phyloP scores from a whole-genome alignment of 2,113 vertebrate species.

The Gopherus flavomarginatus region DNA sequence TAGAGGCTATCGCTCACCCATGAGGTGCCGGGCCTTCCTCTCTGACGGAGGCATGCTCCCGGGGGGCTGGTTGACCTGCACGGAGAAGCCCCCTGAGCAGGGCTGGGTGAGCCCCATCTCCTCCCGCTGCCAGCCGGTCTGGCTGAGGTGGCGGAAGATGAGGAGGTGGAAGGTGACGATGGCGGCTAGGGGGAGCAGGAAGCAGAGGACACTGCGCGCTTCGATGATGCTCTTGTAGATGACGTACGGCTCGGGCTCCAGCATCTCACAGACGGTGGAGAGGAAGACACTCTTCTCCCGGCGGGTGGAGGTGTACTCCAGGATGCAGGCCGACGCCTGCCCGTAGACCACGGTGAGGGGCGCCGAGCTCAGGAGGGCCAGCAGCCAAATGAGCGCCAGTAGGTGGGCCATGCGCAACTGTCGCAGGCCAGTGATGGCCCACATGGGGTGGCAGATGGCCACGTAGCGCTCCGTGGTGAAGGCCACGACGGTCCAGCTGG shows the following conservation, averaged over 20 bases:
- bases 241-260: conserved; percentile 21
- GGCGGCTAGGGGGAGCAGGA: conserved; percentile 77
- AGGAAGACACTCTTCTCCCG: conserved; percentile 73
- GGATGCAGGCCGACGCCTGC: conserved; percentile 76
- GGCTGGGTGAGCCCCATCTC: conserved; percentile 74
- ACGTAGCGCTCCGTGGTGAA: conserved; percentile 65
- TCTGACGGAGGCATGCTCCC: conserved; percentile 76
- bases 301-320: conserved; percentile 78
- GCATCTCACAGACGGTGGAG: conserved; percentile 84
- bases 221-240: conserved; percentile 80
- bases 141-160: conserved; percentile 72
- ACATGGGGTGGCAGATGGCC: conserved; percentile 79
- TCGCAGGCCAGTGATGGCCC: conserved; percentile 78
- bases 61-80: conserved; percentile 59
- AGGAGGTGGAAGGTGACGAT: conserved; percentile 80
- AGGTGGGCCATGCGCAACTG: conserved; percentile 74
- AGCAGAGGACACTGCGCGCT: conserved; percentile 76
- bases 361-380: conserved; percentile 71
- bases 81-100: conserved; percentile 29
- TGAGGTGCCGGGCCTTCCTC: conserved; percentile 79
- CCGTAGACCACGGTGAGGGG: conserved; percentile 77
- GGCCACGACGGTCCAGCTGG: conserved; percentile 83
- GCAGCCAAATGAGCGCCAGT: conserved; percentile 62
- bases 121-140: conserved; percentile 74
- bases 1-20: conserved; percentile 70